Evolutionary conservation across 2,797 vertebrate genomes (phyloP).

Genomic region (Tympanoctomys barrerae): DNA sequence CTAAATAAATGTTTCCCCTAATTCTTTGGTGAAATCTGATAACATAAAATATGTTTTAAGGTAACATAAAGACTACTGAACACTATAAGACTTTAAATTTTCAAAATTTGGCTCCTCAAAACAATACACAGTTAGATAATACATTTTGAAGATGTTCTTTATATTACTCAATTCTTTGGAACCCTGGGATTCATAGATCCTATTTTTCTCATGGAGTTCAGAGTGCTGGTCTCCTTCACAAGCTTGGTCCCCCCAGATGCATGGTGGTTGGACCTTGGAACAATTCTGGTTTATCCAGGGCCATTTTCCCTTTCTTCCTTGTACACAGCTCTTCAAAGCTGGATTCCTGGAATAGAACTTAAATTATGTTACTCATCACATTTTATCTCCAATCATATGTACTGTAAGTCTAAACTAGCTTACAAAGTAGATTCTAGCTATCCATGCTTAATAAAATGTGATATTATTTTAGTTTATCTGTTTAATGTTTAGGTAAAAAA

Average conservation of each 20-base stretch:
- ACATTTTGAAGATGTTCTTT: neutral
- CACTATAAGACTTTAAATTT: neutral
- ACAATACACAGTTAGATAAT: neutral
- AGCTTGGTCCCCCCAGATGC: neutral
- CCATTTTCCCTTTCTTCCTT: neutral
- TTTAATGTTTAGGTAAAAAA: too few species aligned
- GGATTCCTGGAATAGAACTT: neutral
- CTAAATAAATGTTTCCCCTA: neutral
- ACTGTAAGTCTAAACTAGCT: neutral
- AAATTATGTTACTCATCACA: neutral
- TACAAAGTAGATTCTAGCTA: neutral
- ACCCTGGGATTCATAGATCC: neutral
- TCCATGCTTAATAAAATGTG: neutral
- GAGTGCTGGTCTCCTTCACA: neutral
- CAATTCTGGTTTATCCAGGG: neutral
- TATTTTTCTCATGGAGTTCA: neutral
- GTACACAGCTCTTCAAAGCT: neutral
- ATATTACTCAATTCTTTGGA: neutral
- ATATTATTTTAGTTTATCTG: too few species aligned
- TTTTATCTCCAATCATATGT: neutral
- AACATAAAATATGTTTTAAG: neutral
- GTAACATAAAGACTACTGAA: neutral
- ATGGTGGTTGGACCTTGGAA: neutral
- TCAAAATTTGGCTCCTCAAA: neutral
- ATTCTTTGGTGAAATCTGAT: neutral